Percentiles rank a stretch among this genome's conserved stretches.
Conservation (phyloP, 2,113 vertebrate species). For the Erythrocercus mccallii region DNA sequence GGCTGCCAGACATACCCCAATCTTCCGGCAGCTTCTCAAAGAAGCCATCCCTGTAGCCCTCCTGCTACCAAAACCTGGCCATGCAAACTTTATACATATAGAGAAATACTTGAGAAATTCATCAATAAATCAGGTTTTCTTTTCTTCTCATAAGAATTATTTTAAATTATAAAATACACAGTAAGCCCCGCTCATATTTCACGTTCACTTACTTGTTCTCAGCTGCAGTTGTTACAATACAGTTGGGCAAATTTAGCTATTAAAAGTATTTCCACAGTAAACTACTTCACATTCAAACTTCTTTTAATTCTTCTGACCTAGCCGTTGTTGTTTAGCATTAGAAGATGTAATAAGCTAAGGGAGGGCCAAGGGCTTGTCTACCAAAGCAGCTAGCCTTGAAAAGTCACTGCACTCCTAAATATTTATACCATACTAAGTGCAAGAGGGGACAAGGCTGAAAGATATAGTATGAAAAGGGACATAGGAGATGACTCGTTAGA, state of each 20-base stretch:
- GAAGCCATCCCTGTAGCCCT: neutral
- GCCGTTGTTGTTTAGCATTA: neutral
- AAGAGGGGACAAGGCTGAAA: neutral
- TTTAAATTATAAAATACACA: neutral
- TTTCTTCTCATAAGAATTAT: neutral
- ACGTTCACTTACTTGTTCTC: neutral
- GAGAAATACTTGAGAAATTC: neutral
- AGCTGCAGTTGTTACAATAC: neutral
- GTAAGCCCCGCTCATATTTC: neutral
- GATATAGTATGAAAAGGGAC: neutral
- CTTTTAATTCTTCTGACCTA: neutral
- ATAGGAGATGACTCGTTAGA: neutral
- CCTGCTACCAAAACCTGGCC: neutral
- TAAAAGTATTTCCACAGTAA: neutral
- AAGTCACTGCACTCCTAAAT: neutral
- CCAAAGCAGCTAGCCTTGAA: neutral
- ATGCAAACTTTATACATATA: neutral
- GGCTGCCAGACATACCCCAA: neutral
- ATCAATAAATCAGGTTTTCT: neutral
- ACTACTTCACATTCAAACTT: neutral
- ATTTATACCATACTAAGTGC: neutral
- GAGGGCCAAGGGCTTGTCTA: neutral
- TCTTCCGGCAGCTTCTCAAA: neutral
- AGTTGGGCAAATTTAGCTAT: neutral
- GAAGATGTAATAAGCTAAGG: neutral